Percentiles rank a stretch among this genome's conserved stretches.
Conservation (phyloP, 1,140 invertebrate species). For the Ridgeia piscesae region DNA sequence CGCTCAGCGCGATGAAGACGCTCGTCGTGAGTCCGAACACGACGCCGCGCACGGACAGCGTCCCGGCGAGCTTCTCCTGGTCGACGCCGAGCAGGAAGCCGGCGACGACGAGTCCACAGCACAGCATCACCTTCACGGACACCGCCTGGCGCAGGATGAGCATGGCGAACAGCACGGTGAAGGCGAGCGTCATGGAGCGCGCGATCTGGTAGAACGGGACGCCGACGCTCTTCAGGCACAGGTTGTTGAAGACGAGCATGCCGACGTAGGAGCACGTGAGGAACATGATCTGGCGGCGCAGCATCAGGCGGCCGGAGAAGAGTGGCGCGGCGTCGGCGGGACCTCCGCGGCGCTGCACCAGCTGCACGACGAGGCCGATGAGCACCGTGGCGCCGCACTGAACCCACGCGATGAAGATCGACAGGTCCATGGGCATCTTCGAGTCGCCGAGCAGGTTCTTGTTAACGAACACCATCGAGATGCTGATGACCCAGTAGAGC, state of each 20-base stretch:
- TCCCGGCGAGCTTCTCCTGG: conserved; percentile 48
- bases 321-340: not conserved
- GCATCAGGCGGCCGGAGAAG: not conserved
- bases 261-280: conserved; percentile 46
- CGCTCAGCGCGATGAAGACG: conserved; percentile 49
- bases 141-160: conserved; percentile 41
- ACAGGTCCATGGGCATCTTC: conserved; percentile 38
- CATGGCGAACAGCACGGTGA: conserved; percentile 49
- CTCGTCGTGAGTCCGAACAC: conserved; percentile 52
- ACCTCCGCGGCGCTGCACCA: not conserved
- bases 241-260: conserved; percentile 52
- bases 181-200: conserved; percentile 53
- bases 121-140: conserved; percentile 36
- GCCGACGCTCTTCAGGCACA: conserved; percentile 54
- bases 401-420: conserved; percentile 54
- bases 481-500: conserved; percentile 52
- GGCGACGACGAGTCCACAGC: conserved; percentile 46
- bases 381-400: conserved; percentile 35
- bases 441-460: conserved; percentile 49
- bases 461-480: conserved; percentile 56
- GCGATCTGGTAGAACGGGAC: conserved; percentile 57
- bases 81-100: conserved; percentile 55
- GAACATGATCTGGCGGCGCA: conserved; percentile 39
- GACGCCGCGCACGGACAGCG: conserved; percentile 47
- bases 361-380: conserved; percentile 21